Evolutionary conservation across 2,113 vertebrate genomes (phyloP).

Genomic region (Ancistrus triradiatus): DNA sequence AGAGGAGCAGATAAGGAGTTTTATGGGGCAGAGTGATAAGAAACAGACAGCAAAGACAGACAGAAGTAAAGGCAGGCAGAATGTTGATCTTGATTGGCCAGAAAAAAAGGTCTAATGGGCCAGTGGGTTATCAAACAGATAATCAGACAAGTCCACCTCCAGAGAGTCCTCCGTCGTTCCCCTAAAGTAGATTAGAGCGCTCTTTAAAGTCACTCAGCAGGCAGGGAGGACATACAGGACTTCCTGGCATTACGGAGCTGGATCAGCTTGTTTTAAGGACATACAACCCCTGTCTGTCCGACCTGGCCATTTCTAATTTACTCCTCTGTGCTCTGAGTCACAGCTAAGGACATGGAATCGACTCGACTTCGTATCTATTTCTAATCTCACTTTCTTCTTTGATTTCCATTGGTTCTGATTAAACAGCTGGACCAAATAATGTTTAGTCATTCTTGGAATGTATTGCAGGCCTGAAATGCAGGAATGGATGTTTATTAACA

Average conservation of each 20-base stretch:
- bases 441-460: no score
- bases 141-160: conserved; percentile 46
- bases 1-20: conserved; percentile 18
- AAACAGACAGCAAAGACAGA: conserved; percentile 2
- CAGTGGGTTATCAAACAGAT: conserved; percentile 25
- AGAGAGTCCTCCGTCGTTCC: conserved; percentile 42
- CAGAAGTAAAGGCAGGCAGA: conserved; percentile 8
- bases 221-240: conserved; percentile 30
- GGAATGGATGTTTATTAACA: no score
- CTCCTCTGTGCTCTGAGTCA: conserved; percentile 20
- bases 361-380: conserved; percentile 31
- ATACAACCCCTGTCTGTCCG: neutral
- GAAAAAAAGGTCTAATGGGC: conserved; percentile 33
- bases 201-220: conserved; percentile 43
- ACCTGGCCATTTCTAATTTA: conserved; percentile 37
- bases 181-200: conserved; percentile 47
- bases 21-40: conserved; percentile 14
- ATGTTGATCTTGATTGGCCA: conserved; percentile 41
- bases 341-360: conserved; percentile 48
- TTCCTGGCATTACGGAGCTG: conserved; percentile 32
- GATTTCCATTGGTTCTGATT: conserved; percentile 18
- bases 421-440: no score
- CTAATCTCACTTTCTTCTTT: conserved; percentile 26
- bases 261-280: conserved; percentile 35
- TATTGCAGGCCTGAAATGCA: no score